A percentile compares a stretch with the other conserved stretches of the same genome.
Evolutionary conservation across 2,888 invertebrate species (phyloP).

Genomic region (Netelia virgata): DNA sequence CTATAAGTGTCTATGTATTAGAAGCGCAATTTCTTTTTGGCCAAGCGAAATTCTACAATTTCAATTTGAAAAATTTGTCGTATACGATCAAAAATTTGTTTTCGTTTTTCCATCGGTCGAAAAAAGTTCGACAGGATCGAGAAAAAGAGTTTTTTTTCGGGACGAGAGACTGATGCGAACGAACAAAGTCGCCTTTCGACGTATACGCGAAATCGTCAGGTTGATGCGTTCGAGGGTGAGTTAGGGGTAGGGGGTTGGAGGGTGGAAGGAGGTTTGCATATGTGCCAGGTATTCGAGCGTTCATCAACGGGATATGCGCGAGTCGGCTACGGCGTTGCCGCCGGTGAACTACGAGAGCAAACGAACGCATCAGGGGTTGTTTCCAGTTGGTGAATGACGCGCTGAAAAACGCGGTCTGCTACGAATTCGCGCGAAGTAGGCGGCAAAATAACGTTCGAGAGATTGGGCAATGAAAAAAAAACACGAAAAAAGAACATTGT

Average conservation of each 20-base stretch:
- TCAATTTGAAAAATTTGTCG: background rate
- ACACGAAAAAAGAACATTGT: background rate
- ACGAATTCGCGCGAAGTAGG: constrained; percentile 41
- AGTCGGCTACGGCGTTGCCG: constrained; percentile 20
- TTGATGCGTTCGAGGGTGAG: constrained; percentile 72
- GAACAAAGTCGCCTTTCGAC: constrained; percentile 61
- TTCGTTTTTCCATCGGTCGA: background rate
- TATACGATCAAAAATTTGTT: background rate
- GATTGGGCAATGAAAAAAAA: constrained; percentile 52
- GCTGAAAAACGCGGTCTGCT: constrained; percentile 19
- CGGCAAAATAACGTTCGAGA: constrained; percentile 43
- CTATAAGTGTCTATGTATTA: no score
- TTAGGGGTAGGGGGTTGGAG: background rate
- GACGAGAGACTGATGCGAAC: constrained; percentile 52
- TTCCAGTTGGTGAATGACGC: constrained; percentile 27
- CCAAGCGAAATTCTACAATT: no score
- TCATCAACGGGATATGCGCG: constrained; percentile 72
- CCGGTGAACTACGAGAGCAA: constrained; percentile 36
- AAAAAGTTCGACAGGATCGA: background rate
- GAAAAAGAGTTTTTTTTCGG: constrained; percentile 28
- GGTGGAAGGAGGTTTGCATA: constrained; percentile 2
- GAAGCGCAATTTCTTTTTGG: no score
- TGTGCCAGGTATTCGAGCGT: constrained; percentile 71
- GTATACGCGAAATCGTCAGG: constrained; percentile 70
- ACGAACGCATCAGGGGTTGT: constrained; percentile 42